Conservation (phyloP, 1,140 invertebrate genomes). For the Heliothis subflexa region DNA sequence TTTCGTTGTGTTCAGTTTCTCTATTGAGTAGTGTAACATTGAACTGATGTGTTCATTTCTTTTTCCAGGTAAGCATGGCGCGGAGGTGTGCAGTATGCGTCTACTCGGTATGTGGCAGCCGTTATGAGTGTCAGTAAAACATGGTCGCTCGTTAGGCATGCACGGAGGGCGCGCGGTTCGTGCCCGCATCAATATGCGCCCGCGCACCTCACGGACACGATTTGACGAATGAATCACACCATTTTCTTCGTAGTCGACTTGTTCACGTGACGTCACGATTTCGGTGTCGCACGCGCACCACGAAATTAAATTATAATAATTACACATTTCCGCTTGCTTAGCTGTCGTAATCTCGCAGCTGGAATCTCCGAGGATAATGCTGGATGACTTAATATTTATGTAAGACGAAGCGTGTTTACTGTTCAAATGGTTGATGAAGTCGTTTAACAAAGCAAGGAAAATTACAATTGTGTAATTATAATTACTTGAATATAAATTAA, state of each 20-base stretch:
- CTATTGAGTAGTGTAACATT: conserved; percentile 27
- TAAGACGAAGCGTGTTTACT: conserved; percentile 1
- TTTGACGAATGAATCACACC: conserved; percentile 80
- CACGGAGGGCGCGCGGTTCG: conserved; percentile 60
- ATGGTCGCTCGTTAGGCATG: conserved; percentile 63
- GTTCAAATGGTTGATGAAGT: neutral
- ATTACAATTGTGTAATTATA: conserved; percentile 5
- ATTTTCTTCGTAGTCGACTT: conserved; percentile 66
- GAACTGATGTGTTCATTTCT: conserved; percentile 54
- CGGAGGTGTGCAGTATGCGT: conserved; percentile 47
- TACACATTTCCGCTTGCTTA: conserved; percentile 67
- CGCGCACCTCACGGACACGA: conserved; percentile 74
- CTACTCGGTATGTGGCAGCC: conserved; percentile 52
- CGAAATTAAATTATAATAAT: conserved; percentile 70
- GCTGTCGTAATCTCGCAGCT: conserved; percentile 52
- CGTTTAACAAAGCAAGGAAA: neutral
- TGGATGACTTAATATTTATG: conserved; percentile 26
- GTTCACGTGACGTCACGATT: conserved; percentile 82
- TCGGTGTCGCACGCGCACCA: conserved; percentile 75
- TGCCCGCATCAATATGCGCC: conserved; percentile 77
- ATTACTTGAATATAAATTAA: neutral
- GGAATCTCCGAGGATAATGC: conserved; percentile 9
- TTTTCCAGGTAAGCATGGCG: conserved; percentile 67
- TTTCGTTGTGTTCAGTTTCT: conserved; percentile 17
- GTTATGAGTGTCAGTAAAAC: conserved; percentile 60